Evolutionary conservation across 2,797 vertebrate genomes (phyloP).

Genomic region (Triplophysa yarkandensis): DNA sequence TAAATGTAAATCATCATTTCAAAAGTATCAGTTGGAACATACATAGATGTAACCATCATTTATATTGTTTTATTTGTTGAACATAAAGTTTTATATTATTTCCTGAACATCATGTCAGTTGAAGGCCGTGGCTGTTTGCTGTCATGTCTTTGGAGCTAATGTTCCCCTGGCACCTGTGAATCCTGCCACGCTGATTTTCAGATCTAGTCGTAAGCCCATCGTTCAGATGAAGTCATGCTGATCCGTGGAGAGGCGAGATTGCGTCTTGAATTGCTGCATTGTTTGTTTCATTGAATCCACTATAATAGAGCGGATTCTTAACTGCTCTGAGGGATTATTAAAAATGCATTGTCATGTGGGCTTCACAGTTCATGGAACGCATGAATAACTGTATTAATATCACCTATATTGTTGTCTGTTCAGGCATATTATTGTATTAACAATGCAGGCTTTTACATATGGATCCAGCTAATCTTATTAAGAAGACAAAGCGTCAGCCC

Average conservation of each 20-base stretch:
- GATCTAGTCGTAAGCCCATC: conserved; percentile 48
- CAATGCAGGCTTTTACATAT: conserved; percentile 56
- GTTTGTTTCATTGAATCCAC: conserved; percentile 45
- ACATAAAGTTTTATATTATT: not conserved
- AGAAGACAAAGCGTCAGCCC: conserved; percentile 56
- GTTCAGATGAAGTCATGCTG: conserved; percentile 52
- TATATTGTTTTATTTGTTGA: too few relatives aligned
- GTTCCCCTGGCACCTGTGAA: not conserved
- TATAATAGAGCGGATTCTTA: conserved; percentile 47
- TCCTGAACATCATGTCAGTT: not conserved
- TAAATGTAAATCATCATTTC: too few relatives aligned
- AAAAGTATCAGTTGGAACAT: too few relatives aligned
- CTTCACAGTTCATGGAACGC: conserved; percentile 66
- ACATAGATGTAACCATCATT: too few relatives aligned
- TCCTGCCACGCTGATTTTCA: conserved; percentile 26
- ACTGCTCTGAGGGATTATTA: conserved; percentile 59
- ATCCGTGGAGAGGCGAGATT: conserved; percentile 46
- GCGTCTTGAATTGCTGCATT: conserved; percentile 47
- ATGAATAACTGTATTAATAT: conserved; percentile 69
- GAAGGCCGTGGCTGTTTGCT: not conserved
- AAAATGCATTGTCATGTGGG: conserved; percentile 64
- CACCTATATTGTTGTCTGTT: conserved; percentile 63
- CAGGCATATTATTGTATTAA: conserved; percentile 63
- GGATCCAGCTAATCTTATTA: conserved; percentile 63
- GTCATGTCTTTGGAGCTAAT: conserved; percentile 1